Base-by-base conservation (phyloP, 2,113 vertebrate species). In the Rhegmatorhina hoffmannsi region DNA sequence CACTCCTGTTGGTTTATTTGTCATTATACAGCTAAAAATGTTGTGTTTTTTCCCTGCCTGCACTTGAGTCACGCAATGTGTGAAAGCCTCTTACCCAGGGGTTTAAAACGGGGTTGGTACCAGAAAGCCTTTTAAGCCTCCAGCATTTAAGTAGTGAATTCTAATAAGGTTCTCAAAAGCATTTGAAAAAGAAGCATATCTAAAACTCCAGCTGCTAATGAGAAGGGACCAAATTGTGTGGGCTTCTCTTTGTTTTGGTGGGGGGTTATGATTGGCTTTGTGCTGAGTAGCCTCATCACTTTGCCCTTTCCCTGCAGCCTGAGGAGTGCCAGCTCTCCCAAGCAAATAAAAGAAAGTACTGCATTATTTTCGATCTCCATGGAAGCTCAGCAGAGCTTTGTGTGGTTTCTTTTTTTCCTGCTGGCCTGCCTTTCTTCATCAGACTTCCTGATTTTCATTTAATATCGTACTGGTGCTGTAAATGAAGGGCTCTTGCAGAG, bases 321-420 rank as follows among this genome's bases (percentile, higher is more conserved):
- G 18, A 80, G 86, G 49, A 76, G 69, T 84, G 95, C 92, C 87
- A 93, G 63, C 84, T 75, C n/a, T 84, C 88, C 89, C 81, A 53
- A 84, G 83, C 91, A 74, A 95, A 66, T 29, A 81, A 89, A 90
- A 96, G 73, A 93, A 89, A 95, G 85, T 55, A 3, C 77, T 62
- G 94, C 56, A 50, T 56, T 85, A 50, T 85, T 97, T 96, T 91
- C 90, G 55, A 83, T 97, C 95, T 95, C 96, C 95, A 95, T 96
- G 96, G 94, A 93, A 95, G 90, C 91, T 80, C 46, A 94, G 52
- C 26, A 36, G 4, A 74, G 83, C 83, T 94, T 43, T 59, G 56
- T 70, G 43, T 56, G 62, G 69, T 69, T 76, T 44, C 11, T 5
- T 59, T 55, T 25, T 55, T 17, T 31, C 11, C 78, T 67, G 40